These are phyloP conservation scores for Athene noctua DNA, from an alignment of 2,113 vertebrate genomes.

Conservation along the genomic window DNA sequence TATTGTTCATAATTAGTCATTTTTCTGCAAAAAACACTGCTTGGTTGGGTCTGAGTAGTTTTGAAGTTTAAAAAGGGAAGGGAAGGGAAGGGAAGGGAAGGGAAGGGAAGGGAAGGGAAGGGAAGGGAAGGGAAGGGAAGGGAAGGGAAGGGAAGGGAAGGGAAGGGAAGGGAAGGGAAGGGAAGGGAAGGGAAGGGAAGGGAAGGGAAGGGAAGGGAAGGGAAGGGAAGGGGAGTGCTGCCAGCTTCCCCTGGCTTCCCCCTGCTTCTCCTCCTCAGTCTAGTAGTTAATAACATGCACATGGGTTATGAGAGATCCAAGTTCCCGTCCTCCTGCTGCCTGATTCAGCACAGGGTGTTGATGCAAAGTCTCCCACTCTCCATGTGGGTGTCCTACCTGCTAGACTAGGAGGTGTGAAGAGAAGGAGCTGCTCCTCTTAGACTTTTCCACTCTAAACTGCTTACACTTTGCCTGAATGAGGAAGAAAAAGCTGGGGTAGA, in stretches of 20 bases:
- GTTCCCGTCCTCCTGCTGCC: neutral
- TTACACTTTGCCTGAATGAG: neutral
- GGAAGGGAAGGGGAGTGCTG: neutral
- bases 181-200: no score
- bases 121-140: no score
- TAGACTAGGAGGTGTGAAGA: neutral
- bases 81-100: no score
- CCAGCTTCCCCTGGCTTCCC: neutral
- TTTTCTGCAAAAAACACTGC: neutral
- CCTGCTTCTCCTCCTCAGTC: neutral
- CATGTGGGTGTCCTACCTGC: neutral
- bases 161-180: no score
- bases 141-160: no score
- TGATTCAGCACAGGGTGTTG: neutral
- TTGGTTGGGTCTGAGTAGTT: neutral
- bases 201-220: fast-evolving
- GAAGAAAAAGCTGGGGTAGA: neutral
- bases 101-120: fast-evolving
- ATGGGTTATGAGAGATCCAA: neutral
- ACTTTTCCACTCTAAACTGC: neutral
- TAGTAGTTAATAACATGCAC: neutral
- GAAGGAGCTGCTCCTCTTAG: neutral
- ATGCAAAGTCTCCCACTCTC: neutral
- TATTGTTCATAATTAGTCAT: neutral
- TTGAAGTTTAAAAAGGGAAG: neutral